phyloP scores from a whole-genome alignment of 2,797 vertebrate genomes.

The Corythornis leucogaster region DNA sequence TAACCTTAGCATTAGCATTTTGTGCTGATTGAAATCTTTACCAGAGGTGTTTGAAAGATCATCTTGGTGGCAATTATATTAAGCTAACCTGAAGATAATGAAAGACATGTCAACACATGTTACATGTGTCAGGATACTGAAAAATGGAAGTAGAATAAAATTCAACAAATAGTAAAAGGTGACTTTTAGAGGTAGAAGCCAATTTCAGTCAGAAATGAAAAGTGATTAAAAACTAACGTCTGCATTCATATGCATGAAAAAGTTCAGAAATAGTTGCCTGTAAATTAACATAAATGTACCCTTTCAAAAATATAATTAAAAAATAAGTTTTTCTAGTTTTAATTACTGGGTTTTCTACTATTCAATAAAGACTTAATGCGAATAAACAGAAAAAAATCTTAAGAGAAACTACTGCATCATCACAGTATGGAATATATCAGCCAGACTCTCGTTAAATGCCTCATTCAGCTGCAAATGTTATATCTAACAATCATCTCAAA shows the following conservation, averaged over 20 bases:
- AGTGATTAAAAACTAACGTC: neutral
- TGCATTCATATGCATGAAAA: neutral
- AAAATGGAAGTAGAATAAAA: neutral
- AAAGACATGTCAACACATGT: neutral
- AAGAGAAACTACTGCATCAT: conserved; percentile 42
- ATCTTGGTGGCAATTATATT: neutral
- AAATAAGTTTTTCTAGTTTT: conserved; percentile 37
- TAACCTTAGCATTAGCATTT: neutral
- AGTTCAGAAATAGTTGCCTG: neutral
- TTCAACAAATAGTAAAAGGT: neutral
- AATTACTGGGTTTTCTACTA: conserved; percentile 50
- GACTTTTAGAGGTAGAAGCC: neutral
- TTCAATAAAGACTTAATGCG: conserved; percentile 15
- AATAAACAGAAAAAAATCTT: conserved; percentile 36
- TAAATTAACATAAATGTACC: neutral
- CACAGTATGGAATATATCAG: conserved; percentile 23
- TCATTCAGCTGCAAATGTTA: conserved; percentile 52
- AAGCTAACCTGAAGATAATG: conserved; percentile 35
- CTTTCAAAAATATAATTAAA: conserved; percentile 33
- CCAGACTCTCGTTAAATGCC: conserved; percentile 30
- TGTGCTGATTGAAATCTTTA: conserved; percentile 15
- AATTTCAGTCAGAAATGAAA: neutral
- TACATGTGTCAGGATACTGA: neutral
- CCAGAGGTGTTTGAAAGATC: conserved; percentile 39
- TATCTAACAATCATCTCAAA: conserved; percentile 33